Evolutionary conservation across 2,797 vertebrate genomes (phyloP).

Genomic region (Molossus alvarezi): DNA sequence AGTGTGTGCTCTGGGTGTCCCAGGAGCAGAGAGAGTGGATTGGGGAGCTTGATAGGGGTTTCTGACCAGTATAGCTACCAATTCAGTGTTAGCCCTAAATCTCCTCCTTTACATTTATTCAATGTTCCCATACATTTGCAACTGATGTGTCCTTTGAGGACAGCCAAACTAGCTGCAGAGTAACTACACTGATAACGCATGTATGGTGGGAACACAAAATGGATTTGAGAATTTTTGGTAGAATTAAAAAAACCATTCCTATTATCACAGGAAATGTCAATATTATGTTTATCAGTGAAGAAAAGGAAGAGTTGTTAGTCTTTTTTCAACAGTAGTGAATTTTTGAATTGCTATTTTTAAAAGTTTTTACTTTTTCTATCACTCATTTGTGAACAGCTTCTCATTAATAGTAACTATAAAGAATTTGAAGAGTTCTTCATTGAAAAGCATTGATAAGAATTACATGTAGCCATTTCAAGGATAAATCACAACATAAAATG

Average conservation of each 20-base stretch:
- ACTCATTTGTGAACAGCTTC: not conserved
- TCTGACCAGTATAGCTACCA: not conserved
- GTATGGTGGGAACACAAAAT: not conserved
- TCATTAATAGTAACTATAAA: not conserved
- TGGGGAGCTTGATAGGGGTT: not conserved
- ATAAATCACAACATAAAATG: not conserved
- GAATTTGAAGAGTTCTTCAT: slow-evolving; percentile 14
- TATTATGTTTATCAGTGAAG: not conserved
- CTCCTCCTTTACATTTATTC: slow-evolving; percentile 38
- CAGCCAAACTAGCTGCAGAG: not conserved
- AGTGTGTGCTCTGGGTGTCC: not conserved
- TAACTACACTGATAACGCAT: not conserved
- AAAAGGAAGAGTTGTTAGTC: not conserved
- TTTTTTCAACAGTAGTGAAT: not conserved
- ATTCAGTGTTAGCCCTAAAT: not conserved
- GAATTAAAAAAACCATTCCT: slow-evolving; percentile 5
- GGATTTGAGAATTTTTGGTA: not conserved
- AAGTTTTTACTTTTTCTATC: not conserved
- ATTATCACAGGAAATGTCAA: not conserved
- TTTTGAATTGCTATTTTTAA: slow-evolving; percentile 49
- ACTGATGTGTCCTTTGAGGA: not conserved
- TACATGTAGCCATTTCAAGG: not conserved
- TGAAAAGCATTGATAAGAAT: not conserved
- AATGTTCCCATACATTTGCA: not conserved
- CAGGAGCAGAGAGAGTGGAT: not conserved